Evolutionary conservation across 2,797 vertebrate species (phyloP).

Genomic region (Crossoptilon crossoptilon): DNA sequence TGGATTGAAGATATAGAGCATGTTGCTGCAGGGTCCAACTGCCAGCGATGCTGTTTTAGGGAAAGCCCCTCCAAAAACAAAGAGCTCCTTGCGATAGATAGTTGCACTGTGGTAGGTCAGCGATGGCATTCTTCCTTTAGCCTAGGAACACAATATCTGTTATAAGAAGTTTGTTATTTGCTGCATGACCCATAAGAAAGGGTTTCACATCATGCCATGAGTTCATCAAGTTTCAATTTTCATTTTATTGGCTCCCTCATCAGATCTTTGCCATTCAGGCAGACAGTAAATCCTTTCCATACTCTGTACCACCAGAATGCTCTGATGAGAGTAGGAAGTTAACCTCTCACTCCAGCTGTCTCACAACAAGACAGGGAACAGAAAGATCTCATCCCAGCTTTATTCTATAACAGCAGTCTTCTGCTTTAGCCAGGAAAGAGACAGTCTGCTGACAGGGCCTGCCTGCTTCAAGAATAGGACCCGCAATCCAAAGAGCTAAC

Average conservation of each 20-base stretch:
- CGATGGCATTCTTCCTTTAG: constrained; percentile 86
- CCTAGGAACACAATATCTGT: constrained; percentile 72
- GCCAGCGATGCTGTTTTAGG: constrained; percentile 67
- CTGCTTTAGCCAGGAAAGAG: not conserved
- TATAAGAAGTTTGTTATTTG: not conserved
- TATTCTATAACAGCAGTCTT: not conserved
- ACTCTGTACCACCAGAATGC: not conserved
- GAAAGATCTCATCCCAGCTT: not conserved
- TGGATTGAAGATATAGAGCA: constrained; percentile 90
- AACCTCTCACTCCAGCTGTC: not conserved
- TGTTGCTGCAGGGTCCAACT: constrained; percentile 84
- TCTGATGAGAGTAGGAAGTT: not conserved
- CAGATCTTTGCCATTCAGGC: not conserved
- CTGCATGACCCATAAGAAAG: not conserved
- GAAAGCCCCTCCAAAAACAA: constrained; percentile 89
- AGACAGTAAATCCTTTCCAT: not conserved
- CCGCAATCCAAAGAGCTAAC: not conserved
- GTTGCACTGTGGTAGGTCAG: constrained; percentile 87
- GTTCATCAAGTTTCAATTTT: not conserved
- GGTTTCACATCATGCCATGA: not conserved
- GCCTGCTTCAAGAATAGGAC: not conserved
- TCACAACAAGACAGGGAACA: not conserved
- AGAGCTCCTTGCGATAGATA: constrained; percentile 90
- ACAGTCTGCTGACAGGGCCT: not conserved
- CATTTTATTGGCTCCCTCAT: not conserved